Conservation (phyloP, 1,140 invertebrate species). For the Drosophila sproati region DNA sequence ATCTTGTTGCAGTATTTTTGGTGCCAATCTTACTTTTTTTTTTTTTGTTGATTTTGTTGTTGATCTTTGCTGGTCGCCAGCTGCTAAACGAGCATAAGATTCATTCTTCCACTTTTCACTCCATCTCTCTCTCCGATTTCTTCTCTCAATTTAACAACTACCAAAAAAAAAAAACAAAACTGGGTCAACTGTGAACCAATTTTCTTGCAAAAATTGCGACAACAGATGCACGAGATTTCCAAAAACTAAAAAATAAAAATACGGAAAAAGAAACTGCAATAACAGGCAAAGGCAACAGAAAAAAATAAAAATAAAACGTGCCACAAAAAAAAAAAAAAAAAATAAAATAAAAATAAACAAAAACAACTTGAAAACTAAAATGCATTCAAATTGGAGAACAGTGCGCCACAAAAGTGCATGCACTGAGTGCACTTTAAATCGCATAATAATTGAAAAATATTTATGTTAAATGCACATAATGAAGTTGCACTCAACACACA, state of each 20-base stretch:
- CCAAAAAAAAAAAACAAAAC: conserved; percentile 50
- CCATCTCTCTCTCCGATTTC: conserved; percentile 4
- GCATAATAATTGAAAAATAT: conserved; percentile 80
- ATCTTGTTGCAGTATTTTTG: conserved; percentile 48
- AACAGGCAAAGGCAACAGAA: conserved; percentile 50
- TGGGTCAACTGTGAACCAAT: conserved; percentile 75
- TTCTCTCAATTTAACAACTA: conserved; percentile 39
- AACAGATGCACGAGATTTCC: conserved; percentile 59
- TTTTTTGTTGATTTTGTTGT: background rate
- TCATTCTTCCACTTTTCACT: conserved; percentile 31
- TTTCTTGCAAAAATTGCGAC: conserved; percentile 71
- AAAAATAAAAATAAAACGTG: conserved; percentile 33
- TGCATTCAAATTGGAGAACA: conserved; percentile 59
- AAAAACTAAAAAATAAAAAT: conserved; percentile 12
- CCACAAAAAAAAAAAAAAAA: conserved; percentile 36
- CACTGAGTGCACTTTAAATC: conserved; percentile 71
- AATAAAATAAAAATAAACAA: conserved; percentile 28
- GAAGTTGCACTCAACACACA: conserved; percentile 57
- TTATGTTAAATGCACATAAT: conserved; percentile 79
- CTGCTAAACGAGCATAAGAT: conserved; percentile 50
- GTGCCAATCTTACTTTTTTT: conserved; percentile 44
- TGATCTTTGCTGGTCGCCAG: conserved; percentile 31
- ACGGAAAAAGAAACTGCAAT: conserved; percentile 34
- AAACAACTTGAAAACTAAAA: conserved; percentile 53
- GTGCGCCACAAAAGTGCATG: conserved; percentile 54